Evolutionary conservation across 1,140 invertebrate genomes (phyloP).

Genomic region (Ctenoplectra terminalis): DNA sequence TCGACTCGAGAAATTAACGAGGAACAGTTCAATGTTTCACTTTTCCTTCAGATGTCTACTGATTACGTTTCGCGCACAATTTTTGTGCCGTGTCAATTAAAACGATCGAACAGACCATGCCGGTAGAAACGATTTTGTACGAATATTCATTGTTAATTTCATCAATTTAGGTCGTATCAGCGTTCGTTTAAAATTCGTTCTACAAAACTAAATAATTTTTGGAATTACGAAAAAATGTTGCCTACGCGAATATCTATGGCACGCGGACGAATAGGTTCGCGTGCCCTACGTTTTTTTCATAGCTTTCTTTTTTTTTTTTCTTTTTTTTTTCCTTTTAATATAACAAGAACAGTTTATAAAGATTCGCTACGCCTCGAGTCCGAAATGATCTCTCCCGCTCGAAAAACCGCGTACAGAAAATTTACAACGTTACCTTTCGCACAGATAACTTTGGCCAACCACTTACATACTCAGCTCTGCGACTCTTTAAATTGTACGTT

Average conservation of each 20-base stretch:
- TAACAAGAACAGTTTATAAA: conserved; percentile 56
- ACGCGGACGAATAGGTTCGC: conserved; percentile 17
- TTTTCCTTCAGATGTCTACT: conserved; percentile 18
- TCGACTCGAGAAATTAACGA: conserved; percentile 42
- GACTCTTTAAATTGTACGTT: conserved; percentile 53
- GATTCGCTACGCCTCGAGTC: conserved; percentile 51
- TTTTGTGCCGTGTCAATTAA: conserved; percentile 31
- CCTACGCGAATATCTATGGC: conserved; percentile 8
- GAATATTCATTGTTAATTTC: conserved; percentile 46
- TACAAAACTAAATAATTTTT: conserved; percentile 1
- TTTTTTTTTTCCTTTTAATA: conserved; percentile 52
- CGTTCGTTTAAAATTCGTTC: not conserved
- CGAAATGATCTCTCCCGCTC: conserved; percentile 36
- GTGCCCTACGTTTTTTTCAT: conserved; percentile 19
- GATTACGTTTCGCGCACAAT: conserved; percentile 55
- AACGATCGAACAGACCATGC: not conserved
- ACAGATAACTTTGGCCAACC: conserved; percentile 66
- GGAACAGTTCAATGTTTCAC: conserved; percentile 23
- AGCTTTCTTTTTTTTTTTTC: conserved; percentile 20
- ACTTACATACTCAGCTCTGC: conserved; percentile 54
- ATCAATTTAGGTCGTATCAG: not conserved
- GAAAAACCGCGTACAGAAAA: conserved; percentile 40
- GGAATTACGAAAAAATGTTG: not conserved
- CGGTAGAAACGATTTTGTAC: conserved; percentile 25
- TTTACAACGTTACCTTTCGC: conserved; percentile 45